Percentiles rank a stretch among this genome's conserved stretches.
Evolutionary conservation across 2,888 invertebrate genomes (phyloP).

Genomic region (Tenodera sinensis): DNA sequence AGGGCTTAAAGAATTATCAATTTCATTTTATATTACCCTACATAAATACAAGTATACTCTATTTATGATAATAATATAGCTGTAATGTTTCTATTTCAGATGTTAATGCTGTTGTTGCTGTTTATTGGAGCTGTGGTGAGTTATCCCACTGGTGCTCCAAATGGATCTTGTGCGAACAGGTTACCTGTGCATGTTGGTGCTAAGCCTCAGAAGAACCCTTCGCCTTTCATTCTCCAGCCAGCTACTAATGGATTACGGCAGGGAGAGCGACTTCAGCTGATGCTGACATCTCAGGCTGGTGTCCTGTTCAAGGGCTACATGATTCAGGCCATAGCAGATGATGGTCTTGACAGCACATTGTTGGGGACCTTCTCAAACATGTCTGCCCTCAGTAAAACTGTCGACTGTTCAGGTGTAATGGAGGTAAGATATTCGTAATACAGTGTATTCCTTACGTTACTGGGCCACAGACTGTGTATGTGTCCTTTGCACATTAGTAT

Average conservation of each 20-base stretch:
- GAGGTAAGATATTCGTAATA: not conserved
- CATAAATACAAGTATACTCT: too few species aligned
- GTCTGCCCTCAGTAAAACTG: not conserved
- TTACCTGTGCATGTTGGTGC: constrained; percentile 60
- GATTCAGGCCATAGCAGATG: constrained; percentile 49
- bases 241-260: constrained; percentile 47
- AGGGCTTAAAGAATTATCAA: too few species aligned
- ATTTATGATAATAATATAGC: too few species aligned
- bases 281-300: constrained; percentile 53
- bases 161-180: constrained; percentile 48
- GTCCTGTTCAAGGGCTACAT: constrained; percentile 62
- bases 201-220: constrained; percentile 52
- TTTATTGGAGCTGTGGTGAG: not conserved
- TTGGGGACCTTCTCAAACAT: not conserved
- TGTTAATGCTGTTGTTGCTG: not conserved
- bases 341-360: not conserved
- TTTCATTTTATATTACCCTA: too few species aligned
- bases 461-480: too few species aligned
- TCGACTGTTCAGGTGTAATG: not conserved
- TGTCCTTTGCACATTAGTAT: too few species aligned
- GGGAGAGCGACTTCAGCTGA: constrained; percentile 50
- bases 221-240: constrained; percentile 50
- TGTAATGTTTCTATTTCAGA: not conserved
- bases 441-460: too few species aligned
- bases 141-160: constrained; percentile 43